A percentile compares a stretch with the other conserved stretches of the same genome.
phyloP scores from a whole-genome alignment of 2,888 invertebrate genomes.

The Pseudococcus longispinus region DNA sequence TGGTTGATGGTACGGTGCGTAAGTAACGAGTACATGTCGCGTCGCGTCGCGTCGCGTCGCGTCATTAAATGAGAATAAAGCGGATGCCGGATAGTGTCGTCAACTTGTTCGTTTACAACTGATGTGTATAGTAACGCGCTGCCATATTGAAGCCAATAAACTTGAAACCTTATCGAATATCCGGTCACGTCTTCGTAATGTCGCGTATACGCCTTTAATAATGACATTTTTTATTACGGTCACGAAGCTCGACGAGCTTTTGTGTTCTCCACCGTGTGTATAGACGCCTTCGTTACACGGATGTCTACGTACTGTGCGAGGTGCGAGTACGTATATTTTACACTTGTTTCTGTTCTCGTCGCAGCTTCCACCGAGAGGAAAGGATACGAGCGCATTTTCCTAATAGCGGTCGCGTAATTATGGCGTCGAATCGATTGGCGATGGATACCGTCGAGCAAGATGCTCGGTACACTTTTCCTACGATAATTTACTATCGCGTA shows the following conservation, averaged over 20 bases:
- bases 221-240: constrained; percentile 38
- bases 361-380: too few species aligned
- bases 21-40: neutral
- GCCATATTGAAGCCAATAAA: neutral
- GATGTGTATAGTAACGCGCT: neutral
- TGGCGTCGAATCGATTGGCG: neutral
- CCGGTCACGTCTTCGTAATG: constrained; percentile 15
- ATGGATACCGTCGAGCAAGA: too few species aligned
- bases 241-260: constrained; percentile 22
- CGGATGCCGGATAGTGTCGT: neutral
- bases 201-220: constrained; percentile 28
- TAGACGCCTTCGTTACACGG: neutral
- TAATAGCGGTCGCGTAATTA: neutral
- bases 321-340: neutral
- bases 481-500: too few species aligned
- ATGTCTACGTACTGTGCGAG: neutral
- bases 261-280: neutral
- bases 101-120: constrained; percentile 23
- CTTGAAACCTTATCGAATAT: constrained; percentile 17
- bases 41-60: too few species aligned
- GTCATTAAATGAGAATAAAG: too few species aligned
- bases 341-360: neutral
- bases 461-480: too few species aligned
- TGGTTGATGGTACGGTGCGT: neutral
- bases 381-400: too few species aligned